Percentiles rank a stretch among this genome's conserved stretches.
Conservation (phyloP, 2,888 invertebrate species). For the Lysandra bellargus region DNA sequence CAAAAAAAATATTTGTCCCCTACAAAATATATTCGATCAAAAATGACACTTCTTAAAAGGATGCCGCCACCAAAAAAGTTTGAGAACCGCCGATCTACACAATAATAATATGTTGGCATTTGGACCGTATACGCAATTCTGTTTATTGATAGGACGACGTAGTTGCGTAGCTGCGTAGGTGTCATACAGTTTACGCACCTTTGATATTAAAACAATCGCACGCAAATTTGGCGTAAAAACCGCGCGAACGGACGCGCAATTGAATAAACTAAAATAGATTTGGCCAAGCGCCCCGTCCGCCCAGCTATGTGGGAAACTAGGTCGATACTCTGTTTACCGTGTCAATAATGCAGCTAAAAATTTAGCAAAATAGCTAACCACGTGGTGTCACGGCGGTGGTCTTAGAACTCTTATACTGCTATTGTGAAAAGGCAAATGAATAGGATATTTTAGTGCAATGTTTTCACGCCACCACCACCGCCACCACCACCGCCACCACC, state of each 20-base stretch:
- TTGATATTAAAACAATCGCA: slow-evolving; percentile 1
- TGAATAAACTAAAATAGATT: slow-evolving; percentile 75
- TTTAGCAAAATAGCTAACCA: background rate
- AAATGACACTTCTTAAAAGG: too few species aligned
- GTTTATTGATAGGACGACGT: too few species aligned
- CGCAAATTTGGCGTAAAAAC: slow-evolving; percentile 57
- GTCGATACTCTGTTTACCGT: slow-evolving; percentile 73
- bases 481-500: too few species aligned
- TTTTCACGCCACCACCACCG: too few species aligned
- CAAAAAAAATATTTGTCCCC: too few species aligned
- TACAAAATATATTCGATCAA: too few species aligned
- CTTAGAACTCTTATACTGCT: background rate
- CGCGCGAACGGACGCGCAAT: slow-evolving; percentile 59
- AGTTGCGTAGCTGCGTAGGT: background rate
- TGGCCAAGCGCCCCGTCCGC: slow-evolving; percentile 69
- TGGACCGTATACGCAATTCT: too few species aligned
- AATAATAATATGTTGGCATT: background rate
- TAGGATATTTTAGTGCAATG: too few species aligned
- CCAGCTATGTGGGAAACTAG: slow-evolving; percentile 73
- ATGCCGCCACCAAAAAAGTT: too few species aligned
- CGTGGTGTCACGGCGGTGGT: background rate
- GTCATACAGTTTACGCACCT: background rate
- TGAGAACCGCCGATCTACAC: too few species aligned
- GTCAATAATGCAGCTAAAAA: slow-evolving; percentile 53
- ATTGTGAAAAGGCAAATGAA: background rate